Conservation (phyloP, 2,797 vertebrate species). For the Tragelaphus oryx region DNA sequence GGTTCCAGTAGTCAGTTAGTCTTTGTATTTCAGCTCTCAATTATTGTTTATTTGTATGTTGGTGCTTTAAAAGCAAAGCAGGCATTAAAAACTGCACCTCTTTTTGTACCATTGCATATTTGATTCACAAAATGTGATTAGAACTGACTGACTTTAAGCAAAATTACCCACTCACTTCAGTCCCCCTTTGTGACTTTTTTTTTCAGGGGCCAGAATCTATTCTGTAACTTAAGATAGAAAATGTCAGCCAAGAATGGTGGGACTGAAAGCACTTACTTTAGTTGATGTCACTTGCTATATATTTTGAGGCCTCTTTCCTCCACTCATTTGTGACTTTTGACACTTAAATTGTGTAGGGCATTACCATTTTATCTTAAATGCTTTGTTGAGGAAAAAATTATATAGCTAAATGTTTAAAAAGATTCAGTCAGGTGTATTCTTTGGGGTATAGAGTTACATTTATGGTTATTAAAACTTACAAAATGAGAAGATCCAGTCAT, state of each 20-base stretch:
- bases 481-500: slow-evolving; percentile 30
- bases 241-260: not conserved
- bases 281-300: not conserved
- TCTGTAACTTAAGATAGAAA: not conserved
- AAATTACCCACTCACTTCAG: not conserved
- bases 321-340: slow-evolving; percentile 24
- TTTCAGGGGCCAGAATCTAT: not conserved
- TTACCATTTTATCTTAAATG: slow-evolving; percentile 35
- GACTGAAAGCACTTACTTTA: not conserved
- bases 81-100: not conserved
- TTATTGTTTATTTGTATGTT: slow-evolving; percentile 3
- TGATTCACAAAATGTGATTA: not conserved
- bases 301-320: not conserved
- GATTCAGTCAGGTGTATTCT: not conserved
- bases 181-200: not conserved
- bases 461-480: slow-evolving; percentile 31
- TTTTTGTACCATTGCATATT: not conserved
- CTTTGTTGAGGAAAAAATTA: slow-evolving; percentile 36
- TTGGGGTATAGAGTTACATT: not conserved
- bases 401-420: not conserved
- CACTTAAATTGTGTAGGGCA: slow-evolving; percentile 17
- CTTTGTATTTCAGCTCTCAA: not conserved
- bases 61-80: not conserved
- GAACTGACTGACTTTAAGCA: not conserved
- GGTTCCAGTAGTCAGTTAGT: not conserved